Base-by-base conservation (phyloP, 1,140 invertebrate genomes). In the Nomia melanderi region DNA sequence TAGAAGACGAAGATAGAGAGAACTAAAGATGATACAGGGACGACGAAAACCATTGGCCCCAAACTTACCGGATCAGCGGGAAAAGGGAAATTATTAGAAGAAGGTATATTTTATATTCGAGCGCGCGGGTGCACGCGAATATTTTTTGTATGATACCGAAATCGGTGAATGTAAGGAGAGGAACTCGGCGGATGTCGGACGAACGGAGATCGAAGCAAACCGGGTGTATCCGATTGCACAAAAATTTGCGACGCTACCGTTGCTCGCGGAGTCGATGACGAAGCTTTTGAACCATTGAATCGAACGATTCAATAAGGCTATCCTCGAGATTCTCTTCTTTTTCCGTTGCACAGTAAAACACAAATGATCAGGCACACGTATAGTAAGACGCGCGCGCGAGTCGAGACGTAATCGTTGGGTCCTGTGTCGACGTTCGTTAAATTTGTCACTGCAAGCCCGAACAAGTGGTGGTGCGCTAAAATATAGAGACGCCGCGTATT, bases 81-180 rank as follows among this genome's bases (percentile, higher is more conserved):
- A 4, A 33, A n/a, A 75, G 14, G 29, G 29, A 27, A 41, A 23
- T 56, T n/a, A n/a, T n/a, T 17, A 44, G 33, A 54, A 12, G 50
- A 77, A 69, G 66, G 73, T 85, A 87, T 85, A 78, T 85, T 77
- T 85, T 85, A 79, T 83, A 83, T 86, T 69, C 69, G 50, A 41
- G 65, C 69, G 75, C 75, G 77, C 54, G 75, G 57, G 50, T 27
- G 64, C 69, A 72, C 75, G 78, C 54, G 76, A 59, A 77, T 84
- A 83, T 86, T 81, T 84, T 84, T 83, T 84, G 81, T 79, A 87
- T 76, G 53, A 83, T 74, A 79, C 36, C 60, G 4, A 39, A 31
- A 36, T 67, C 20, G 31, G 20, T 20, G 27, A 11, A 29, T 17
- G 23, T 12, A n/a, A 39, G 29, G 20, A 23, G 41, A n/a, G 27